phyloP scores from a whole-genome alignment of 2,797 vertebrate species.

The Myotis vivesi region DNA sequence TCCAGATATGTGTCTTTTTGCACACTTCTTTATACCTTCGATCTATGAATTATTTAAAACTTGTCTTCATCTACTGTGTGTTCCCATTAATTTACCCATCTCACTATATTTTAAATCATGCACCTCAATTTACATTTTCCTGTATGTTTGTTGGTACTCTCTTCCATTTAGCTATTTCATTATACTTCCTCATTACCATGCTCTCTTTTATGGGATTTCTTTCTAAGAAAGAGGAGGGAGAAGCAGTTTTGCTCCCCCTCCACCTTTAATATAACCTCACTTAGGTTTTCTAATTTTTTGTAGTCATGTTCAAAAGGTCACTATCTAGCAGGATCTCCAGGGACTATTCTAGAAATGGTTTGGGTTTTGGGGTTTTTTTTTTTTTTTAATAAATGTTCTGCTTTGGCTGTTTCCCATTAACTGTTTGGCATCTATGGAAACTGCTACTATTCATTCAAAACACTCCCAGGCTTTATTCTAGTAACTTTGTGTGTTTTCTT shows the following conservation, averaged over 20 bases:
- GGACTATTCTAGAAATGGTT: not conserved
- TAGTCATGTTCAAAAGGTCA: not conserved
- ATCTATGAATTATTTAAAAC: not conserved
- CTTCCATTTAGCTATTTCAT: not conserved
- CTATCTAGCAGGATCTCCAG: not conserved
- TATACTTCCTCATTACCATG: not conserved
- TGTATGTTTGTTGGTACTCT: not conserved
- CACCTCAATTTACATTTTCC: not conserved
- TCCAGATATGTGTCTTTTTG: not conserved
- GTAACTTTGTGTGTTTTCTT: not conserved
- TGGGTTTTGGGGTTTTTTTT: rapidly evolving
- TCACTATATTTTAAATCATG: not conserved
- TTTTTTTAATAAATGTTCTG: not conserved
- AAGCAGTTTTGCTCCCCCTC: rapidly evolving
- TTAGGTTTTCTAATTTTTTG: not conserved
- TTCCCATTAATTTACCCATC: not conserved
- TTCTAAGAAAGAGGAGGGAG: not conserved
- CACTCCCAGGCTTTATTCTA: not conserved
- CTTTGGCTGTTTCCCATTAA: not conserved
- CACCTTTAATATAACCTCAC: not conserved
- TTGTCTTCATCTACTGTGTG: not conserved
- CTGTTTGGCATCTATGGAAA: not conserved
- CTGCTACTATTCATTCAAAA: not conserved
- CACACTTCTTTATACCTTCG: not conserved
- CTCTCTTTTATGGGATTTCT: not conserved